Percentiles rank a stretch among this genome's conserved stretches.
Evolutionary conservation across 1,140 invertebrate species (phyloP).

Genomic region (Drosophila dunni): DNA sequence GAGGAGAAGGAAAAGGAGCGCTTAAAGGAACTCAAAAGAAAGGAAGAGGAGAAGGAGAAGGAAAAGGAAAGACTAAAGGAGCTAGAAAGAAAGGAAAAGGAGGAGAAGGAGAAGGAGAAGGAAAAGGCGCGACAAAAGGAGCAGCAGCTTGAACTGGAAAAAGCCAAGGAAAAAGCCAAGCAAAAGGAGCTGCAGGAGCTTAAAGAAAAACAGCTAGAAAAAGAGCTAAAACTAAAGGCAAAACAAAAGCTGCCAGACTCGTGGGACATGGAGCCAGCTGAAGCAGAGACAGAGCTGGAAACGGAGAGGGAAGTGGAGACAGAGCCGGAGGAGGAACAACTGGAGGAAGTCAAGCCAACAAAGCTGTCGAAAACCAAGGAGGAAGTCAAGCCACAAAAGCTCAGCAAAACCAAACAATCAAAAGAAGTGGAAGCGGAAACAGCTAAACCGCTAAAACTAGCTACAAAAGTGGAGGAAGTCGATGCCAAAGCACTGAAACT

Average conservation of each 20-base stretch:
- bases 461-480: not conserved
- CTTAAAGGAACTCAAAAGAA: no score
- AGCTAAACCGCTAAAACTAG: not conserved
- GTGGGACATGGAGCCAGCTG: no score
- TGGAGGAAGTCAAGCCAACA: not conserved
- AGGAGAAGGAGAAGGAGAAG: not conserved
- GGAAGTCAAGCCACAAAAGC: not conserved
- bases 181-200: not conserved
- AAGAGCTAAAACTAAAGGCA: not conserved
- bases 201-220: not conserved
- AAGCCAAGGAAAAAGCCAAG: not conserved
- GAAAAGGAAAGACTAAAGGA: not conserved
- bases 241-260: no score
- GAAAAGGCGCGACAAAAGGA: not conserved
- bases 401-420: no score
- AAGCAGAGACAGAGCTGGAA: not conserved
- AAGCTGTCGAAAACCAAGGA: not conserved
- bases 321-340: not conserved
- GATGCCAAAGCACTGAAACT: not conserved
- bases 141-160: not conserved
- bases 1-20: constrained; percentile 22
- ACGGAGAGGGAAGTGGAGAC: constrained; percentile 13
- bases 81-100: no score
- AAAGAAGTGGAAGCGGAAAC: not conserved
- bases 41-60: not conserved